Conservation (phyloP, 2,113 vertebrate genomes). For the Aythya baeri region DNA sequence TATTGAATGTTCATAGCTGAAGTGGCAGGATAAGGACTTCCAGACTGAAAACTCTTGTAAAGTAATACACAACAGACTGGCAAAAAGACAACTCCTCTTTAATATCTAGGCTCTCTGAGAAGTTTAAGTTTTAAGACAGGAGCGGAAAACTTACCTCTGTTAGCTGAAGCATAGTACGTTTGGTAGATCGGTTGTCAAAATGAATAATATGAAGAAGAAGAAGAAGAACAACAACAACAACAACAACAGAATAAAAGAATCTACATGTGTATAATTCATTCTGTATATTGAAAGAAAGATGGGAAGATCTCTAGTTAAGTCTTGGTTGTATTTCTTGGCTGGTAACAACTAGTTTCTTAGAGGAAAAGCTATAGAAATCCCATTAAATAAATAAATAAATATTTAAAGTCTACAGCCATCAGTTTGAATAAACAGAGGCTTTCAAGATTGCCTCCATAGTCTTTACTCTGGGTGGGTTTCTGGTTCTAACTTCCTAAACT, state of each 20-base stretch:
- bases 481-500: neutral
- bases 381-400: neutral
- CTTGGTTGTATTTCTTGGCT: neutral
- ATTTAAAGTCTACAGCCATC: neutral
- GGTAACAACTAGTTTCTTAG: neutral
- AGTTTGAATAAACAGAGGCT: neutral
- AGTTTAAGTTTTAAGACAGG: neutral
- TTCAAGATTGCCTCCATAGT: neutral
- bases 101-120: neutral
- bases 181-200: neutral
- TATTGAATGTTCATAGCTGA: constrained; percentile 9
- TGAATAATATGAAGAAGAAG: no score
- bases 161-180: neutral
- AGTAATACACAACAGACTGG: neutral
- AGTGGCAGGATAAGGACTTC: constrained; percentile 24
- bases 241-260: neutral
- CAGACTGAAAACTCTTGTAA: constrained; percentile 20
- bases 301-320: neutral
- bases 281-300: neutral
- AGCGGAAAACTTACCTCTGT: neutral
- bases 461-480: neutral
- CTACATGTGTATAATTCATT: neutral
- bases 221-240: no score
- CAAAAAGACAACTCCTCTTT: neutral
- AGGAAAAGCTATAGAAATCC: neutral